Evolutionary conservation across 2,888 invertebrate genomes (phyloP).

Genomic region (Phlogophora meticulosa): DNA sequence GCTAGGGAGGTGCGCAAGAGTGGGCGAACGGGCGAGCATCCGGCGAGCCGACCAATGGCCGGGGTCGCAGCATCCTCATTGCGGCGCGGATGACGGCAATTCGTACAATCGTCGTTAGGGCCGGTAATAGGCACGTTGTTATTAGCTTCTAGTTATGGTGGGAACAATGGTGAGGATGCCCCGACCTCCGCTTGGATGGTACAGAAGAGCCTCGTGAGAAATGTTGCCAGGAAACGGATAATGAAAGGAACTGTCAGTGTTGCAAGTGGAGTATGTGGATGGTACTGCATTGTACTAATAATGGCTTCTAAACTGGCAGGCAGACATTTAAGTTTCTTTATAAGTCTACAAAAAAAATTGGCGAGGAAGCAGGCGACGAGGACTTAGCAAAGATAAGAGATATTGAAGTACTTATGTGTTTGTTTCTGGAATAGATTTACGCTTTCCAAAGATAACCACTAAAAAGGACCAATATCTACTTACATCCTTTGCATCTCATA

Average conservation of each 20-base stretch:
- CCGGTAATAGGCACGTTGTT: slow-evolving; percentile 44
- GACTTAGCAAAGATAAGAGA: no score
- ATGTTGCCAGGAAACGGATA: neutral
- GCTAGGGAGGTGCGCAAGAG: slow-evolving; percentile 68
- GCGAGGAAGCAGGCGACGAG: no score
- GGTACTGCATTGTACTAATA: no score
- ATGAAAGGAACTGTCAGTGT: neutral
- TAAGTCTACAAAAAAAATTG: no score
- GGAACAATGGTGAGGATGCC: slow-evolving; percentile 34
- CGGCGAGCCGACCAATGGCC: slow-evolving; percentile 79
- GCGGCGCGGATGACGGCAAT: slow-evolving; percentile 81
- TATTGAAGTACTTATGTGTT: no score
- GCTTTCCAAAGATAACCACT: no score
- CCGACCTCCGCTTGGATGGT: slow-evolving; percentile 2
- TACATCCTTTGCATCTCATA: no score
- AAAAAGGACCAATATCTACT: no score
- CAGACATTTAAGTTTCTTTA: no score
- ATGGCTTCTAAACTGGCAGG: no score
- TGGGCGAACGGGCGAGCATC: slow-evolving; percentile 66
- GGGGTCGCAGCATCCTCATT: slow-evolving; percentile 85
- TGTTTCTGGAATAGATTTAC: no score
- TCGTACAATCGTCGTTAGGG: slow-evolving; percentile 58
- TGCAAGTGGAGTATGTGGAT: neutral
- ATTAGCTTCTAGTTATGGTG: slow-evolving; percentile 36
- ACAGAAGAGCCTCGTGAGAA: slow-evolving; percentile 16